Evolutionary conservation across 2,113 vertebrate species (phyloP), one percentile per base, ranked within the genome.

Genomic region (Myrmecophaga tridactyla): DNA sequence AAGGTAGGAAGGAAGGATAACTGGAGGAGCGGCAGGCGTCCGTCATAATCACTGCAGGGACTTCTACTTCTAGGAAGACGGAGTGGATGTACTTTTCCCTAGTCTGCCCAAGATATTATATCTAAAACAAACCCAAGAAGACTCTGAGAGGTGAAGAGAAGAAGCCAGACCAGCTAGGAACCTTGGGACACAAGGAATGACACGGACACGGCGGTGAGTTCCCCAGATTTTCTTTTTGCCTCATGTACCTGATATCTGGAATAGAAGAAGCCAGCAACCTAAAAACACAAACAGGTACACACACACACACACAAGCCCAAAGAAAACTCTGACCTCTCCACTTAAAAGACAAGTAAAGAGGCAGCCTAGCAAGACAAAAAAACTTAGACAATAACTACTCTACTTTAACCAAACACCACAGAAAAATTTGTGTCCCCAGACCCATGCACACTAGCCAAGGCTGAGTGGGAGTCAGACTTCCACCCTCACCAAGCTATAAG

Each of bases 61-160:
- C 2, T 1, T 15, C 69, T 70, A 73, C 29, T 8, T 20, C 36
- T 2, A 11, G 46, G 13, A 60, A 46, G 29, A n/a, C 0, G 18
- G 31, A 1, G 27, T 17, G 11, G 14, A 43, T 7, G 4, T 6
- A 8, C 34, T 11, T 14, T 34, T 39, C 21, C 25, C 17, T 60
- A 7, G 11, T 60, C 43, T 83, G 60, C 36, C 29, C 3, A 7
- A 15, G 58, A 29, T 20, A 6, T n/a, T 34, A 23, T 25, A 73
- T 18, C 5, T 3, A n/a, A 36, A 31, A 65, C 6, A 20, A 12
- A 13, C 21, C 9, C 2, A 51, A 18, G 17, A 76, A 51, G 48
- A 29, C 34, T 51, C 39, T 20, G 58, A n/a, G 48, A 51, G 25
- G 43, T 43, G 9, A 27, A 31, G 41, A n/a, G 31, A 51, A n/a